Evolutionary conservation across 2,797 vertebrate species (phyloP).

Genomic region (Macroramphosus scolopax): DNA sequence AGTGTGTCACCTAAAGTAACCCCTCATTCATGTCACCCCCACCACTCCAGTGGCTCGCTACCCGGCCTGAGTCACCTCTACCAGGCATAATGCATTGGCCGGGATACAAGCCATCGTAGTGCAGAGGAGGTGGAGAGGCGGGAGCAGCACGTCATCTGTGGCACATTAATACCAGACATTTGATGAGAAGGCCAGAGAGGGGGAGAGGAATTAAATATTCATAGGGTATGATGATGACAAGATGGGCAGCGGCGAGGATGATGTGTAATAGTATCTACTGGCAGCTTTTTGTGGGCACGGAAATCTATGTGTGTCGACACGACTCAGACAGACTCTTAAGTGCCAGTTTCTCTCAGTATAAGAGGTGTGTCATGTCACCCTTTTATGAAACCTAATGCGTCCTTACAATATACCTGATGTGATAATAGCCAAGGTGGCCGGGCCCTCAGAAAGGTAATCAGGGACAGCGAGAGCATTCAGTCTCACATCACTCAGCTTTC

Average conservation of each 20-base stretch:
- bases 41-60: constrained; percentile 43
- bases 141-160: constrained; percentile 38
- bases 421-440: constrained; percentile 37
- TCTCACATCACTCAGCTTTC: constrained; percentile 18
- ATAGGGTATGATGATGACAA: constrained; percentile 54
- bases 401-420: constrained; percentile 40
- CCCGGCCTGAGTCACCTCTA: constrained; percentile 55
- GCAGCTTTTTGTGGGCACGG: constrained; percentile 39
- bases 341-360: constrained; percentile 54
- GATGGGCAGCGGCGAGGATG: constrained; percentile 36
- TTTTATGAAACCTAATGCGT: constrained; percentile 54
- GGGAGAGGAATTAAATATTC: constrained; percentile 67
- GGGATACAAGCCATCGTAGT: constrained; percentile 49
- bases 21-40: constrained; percentile 37
- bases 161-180: constrained; percentile 58
- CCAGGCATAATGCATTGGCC: constrained; percentile 53
- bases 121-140: constrained; percentile 16
- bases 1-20: constrained; percentile 23
- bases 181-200: constrained; percentile 50
- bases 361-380: constrained; percentile 58
- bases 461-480: no score
- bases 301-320: constrained; percentile 18
- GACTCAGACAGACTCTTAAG: constrained; percentile 36
- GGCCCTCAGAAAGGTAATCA: constrained; percentile 38
- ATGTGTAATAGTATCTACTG: constrained; percentile 67